Evolutionary conservation across 2,888 invertebrate genomes (phyloP).

Genomic region (Ceraclea dissimilis): DNA sequence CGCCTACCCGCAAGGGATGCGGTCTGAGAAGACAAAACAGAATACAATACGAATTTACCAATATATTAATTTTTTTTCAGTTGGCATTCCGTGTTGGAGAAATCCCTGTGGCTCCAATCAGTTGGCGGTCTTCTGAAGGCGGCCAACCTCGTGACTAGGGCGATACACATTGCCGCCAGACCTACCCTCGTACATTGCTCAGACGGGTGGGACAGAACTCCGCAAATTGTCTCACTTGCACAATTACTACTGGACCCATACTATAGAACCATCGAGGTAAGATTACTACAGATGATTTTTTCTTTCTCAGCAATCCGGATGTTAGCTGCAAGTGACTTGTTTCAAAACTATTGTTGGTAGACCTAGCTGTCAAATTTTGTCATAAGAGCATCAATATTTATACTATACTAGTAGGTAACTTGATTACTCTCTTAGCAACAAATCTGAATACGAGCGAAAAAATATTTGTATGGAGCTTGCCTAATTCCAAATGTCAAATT

Average conservation of each 20-base stretch:
- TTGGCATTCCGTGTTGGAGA: slow-evolving; percentile 83
- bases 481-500: too few relatives aligned
- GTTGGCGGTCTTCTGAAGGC: slow-evolving; percentile 78
- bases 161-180: slow-evolving; percentile 71
- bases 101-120: slow-evolving; percentile 87
- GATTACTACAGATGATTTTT: neutral
- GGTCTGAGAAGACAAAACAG: too few relatives aligned
- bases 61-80: slow-evolving; percentile 40
- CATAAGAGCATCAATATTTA: too few relatives aligned
- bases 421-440: too few relatives aligned
- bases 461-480: too few relatives aligned
- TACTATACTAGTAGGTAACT: too few relatives aligned
- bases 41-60: too few relatives aligned
- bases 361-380: too few relatives aligned
- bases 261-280: slow-evolving; percentile 85
- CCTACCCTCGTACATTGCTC: slow-evolving; percentile 97
- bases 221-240: slow-evolving; percentile 91
- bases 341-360: too few relatives aligned
- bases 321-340: neutral
- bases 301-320: neutral
- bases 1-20: too few relatives aligned
- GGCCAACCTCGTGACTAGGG: slow-evolving; percentile 71
- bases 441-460: too few relatives aligned
- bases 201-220: slow-evolving; percentile 98
- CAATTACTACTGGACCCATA: slow-evolving; percentile 89